These are phyloP conservation scores for Romanogobio albipinnatus DNA, from an alignment of 2,113 vertebrate genomes.

Conservation along the genomic window DNA sequence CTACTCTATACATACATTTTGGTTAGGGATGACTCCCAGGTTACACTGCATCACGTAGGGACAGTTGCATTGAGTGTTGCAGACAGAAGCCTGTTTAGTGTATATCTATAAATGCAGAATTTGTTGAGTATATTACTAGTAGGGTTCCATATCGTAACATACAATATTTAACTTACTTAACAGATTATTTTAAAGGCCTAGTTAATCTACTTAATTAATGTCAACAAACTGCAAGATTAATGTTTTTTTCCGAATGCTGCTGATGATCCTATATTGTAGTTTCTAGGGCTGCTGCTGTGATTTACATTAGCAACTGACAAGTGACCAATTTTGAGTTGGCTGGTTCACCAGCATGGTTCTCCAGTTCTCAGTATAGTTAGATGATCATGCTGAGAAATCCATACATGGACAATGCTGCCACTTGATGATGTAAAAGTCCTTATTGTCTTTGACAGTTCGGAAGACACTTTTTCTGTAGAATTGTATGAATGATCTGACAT, in stretches of 20 bases:
- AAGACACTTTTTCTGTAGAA: not conserved
- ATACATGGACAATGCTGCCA: not conserved
- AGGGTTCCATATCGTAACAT: not conserved
- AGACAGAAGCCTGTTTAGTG: not conserved
- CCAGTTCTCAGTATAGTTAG: not conserved
- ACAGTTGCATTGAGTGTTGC: not conserved
- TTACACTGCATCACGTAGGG: too few relatives aligned
- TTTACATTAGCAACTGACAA: not conserved
- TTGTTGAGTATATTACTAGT: not conserved
- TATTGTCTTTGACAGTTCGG: not conserved
- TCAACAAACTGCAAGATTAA: too few relatives aligned
- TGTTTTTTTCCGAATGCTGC: too few relatives aligned
- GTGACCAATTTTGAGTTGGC: not conserved
- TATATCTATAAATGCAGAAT: not conserved
- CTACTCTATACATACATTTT: too few relatives aligned
- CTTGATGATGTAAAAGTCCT: not conserved
- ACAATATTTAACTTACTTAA: not conserved
- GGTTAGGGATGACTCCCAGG: not conserved
- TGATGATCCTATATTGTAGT: too few relatives aligned
- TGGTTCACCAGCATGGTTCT: not conserved
- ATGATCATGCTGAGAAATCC: not conserved
- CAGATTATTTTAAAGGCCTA: not conserved
- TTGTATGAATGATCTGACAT: not conserved
- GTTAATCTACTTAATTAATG: not conserved
- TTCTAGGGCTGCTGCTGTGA: not conserved